phyloP scores from a whole-genome alignment of 2,888 invertebrate genomes.

The Polylopha cassiicola region DNA sequence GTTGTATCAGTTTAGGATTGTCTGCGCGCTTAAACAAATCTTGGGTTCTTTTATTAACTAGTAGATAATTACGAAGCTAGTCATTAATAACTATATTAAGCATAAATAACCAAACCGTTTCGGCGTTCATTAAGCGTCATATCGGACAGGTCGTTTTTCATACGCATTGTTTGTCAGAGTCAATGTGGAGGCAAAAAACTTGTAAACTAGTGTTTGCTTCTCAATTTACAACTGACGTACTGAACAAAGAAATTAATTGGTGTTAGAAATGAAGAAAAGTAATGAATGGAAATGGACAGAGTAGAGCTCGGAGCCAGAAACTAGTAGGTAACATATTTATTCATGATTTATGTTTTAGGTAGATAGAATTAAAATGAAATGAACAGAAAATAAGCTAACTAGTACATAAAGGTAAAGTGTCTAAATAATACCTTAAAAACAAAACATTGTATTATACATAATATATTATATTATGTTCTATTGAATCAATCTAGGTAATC shows the following conservation, averaged over 20 bases:
- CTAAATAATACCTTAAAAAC: too few species aligned
- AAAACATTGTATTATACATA: too few species aligned
- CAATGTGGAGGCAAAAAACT: conserved; percentile 41
- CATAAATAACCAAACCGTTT: conserved; percentile 57
- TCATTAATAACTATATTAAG: conserved; percentile 52
- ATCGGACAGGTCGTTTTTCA: conserved; percentile 65
- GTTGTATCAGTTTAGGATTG: conserved; percentile 12
- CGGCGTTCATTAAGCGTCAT: conserved; percentile 62
- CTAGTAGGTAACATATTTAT: too few species aligned
- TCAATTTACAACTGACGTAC: conserved; percentile 72
- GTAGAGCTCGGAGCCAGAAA: conserved; percentile 32
- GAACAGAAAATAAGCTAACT: too few species aligned
- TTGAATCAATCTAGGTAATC: too few species aligned
- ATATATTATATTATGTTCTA: too few species aligned
- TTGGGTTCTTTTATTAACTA: conserved; percentile 18
- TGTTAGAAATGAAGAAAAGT: conserved; percentile 66
- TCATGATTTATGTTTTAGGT: too few species aligned
- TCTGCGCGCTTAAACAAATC: conserved; percentile 15
- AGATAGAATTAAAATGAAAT: too few species aligned
- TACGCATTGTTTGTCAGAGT: conserved; percentile 56
- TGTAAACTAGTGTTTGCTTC: conserved; percentile 69
- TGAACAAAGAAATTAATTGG: conserved; percentile 76
- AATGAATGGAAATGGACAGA: conserved; percentile 54
- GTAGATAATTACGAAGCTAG: conserved; percentile 22
- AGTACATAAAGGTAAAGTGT: too few species aligned